Evolutionary conservation across 2,888 invertebrate species (phyloP), one percentile per base, ranked within the genome.

Genomic region (Azorinus chamasolen): DNA sequence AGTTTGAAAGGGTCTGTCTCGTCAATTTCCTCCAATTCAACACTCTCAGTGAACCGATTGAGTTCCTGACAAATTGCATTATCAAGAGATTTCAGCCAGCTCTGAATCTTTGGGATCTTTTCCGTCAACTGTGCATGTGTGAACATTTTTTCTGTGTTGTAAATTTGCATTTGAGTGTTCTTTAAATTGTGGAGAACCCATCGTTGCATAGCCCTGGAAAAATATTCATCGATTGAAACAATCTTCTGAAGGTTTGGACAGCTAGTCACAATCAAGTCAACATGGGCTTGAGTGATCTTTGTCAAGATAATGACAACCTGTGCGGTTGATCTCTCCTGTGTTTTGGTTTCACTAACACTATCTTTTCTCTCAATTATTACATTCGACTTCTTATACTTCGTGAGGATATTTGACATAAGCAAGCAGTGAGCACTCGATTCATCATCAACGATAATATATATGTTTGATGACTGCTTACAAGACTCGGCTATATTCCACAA

Each of bases 401-500:
- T 32, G 5, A 32, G 32, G 4, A 32, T 32, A 32, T 32, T 32
- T 4, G 32, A 32, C 32, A 32, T 10, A 6, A 32, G 32, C 32
- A 32, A 6, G 10, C 32, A 32, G 32, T 6, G 32, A 32, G 4
- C 5, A 10, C 32, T 32, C 5, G 51, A 43, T 18, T 58, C 53
- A 16, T 68, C 68, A 14, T 68, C 68, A 0, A 59, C 58, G 2
- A 68, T 43, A n/a, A 68, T 37, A 20, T 50, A 43, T 4, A 59
- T 32, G 20, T 22, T 53, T 20, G 68, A 27, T 18, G 43, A 25
- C 14, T 53, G 51, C 43, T 68, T 68, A 43, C 59, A 68, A 14
- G 37, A 8, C 10, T 71, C 71, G 18, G 55, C 50, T 5, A 73
- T 39, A 45, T 57, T 63, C 74, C 68, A 74, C n/a, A 74, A 20